Percentiles rank a stretch among this genome's conserved stretches.
Conservation (phyloP, 2,888 invertebrate genomes). For the Lucinisca nassula region DNA sequence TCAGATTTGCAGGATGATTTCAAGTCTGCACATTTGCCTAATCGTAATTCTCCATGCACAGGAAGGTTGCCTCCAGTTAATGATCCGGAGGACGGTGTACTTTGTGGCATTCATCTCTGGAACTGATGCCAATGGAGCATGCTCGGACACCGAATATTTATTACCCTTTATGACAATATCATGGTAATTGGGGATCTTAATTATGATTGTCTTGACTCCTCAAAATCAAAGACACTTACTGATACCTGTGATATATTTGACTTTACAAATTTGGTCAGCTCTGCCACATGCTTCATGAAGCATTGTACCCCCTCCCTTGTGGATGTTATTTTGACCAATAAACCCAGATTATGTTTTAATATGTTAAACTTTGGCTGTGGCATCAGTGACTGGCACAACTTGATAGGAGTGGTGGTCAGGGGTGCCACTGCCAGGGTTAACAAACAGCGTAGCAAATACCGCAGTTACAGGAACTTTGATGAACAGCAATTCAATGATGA, state of each 20-base stretch:
- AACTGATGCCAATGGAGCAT: too few relatives aligned
- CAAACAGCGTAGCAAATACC: neutral
- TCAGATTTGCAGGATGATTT: too few relatives aligned
- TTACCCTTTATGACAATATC: neutral
- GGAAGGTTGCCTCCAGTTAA: too few relatives aligned
- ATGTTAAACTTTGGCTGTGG: neutral
- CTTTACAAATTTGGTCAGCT: too few relatives aligned
- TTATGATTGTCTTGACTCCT: neutral
- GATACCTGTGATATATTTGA: too few relatives aligned
- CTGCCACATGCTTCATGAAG: too few relatives aligned
- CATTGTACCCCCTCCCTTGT: neutral
- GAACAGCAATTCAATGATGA: neutral
- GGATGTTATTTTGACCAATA: neutral
- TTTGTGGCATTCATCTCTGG: too few relatives aligned
- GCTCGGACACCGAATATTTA: too few relatives aligned
- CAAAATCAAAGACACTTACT: too few relatives aligned
- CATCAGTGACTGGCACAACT: neutral
- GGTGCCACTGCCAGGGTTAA: neutral
- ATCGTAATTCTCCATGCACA: too few relatives aligned
- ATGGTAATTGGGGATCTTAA: neutral
- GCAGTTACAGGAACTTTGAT: neutral
- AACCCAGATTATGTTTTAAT: neutral
- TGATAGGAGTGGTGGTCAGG: neutral
- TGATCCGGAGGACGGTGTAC: too few relatives aligned
- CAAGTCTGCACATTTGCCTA: too few relatives aligned